Evolutionary conservation across 2,113 vertebrate species (phyloP), one percentile per base, ranked within the genome.

Genomic region (Pampusana beccarii): DNA sequence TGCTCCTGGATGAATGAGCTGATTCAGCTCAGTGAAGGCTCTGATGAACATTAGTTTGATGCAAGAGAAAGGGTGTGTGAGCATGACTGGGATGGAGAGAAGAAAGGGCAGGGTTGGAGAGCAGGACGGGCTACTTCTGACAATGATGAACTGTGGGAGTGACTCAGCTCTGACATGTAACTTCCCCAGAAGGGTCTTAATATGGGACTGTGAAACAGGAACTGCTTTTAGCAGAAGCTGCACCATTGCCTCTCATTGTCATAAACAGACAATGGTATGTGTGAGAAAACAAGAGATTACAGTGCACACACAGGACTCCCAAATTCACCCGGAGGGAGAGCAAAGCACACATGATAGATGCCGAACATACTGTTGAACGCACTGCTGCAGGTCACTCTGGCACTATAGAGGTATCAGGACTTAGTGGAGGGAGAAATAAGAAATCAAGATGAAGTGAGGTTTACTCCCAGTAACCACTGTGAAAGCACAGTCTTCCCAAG

Each of bases 1-100:
- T 97, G 77, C 77, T 84, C 11, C 72, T 81, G 70, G 73, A 84
- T 92, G 95, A 93, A 93, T 95, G 94, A 95, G 87, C 89, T 92
- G 94, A 79, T 89, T 79, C 38, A 75, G 77, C 44, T 89, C 60
- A 57, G 65, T 85, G 94, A 87, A 93, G 73, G 78, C 88, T 94
- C 67, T 93, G 83, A 81, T 93, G 94, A 92, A 79, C 86, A 51
- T 78, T 25, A 64, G 61, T 81, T 86, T 71, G 72, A 60, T 92
- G 69, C 51, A 84, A 81, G 61, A 86, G 83, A 91, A 93, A 89
- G 66, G 34, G 69, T 81, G 61, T 16, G 5, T 84, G 88, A 86
- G 48, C 23, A 28, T 44, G 56, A 46, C 66, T 86, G 54, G 54
- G 74, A 64, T 51, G 38, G 56, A 70, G 72, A 92, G 51, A 86